Evolutionary conservation across 2,888 invertebrate species (phyloP), one percentile per base, ranked within the genome.

Genomic region (Stratiomys singularior): DNA sequence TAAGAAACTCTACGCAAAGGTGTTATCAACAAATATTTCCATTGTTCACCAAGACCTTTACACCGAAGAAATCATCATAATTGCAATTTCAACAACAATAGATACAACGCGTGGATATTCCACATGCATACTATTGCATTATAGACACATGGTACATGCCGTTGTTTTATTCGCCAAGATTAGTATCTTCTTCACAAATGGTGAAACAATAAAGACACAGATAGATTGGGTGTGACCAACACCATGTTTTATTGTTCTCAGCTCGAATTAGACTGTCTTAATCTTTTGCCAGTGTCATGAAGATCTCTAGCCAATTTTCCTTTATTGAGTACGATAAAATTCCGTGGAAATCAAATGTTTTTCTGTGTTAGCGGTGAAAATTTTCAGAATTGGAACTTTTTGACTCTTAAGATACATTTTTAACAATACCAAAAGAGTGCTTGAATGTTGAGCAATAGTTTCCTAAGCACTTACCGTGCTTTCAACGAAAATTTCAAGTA

Each of bases 131-230:
- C 15, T 52, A 18, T 52, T 52, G 52, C 52, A 52, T 15, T 4
- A 13, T 52, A 37, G 37, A 37, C 9, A 37, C 37, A 37, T 37
- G 37, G 15, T 52, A 52, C 52, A 9, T 5, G 4, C 15, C 52
- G 52, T 15, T 18, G 52, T 52, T 52, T 52, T 52, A 52, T 52
- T 4, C 52, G 18, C 15, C 15, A 23, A 71, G 71, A 72, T 72
- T 23, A 72, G 15, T n/a, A 72, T 52, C 71, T 72, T 72, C 37
- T 28, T 69, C 69, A n/a, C 27, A 25, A 69, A 52, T 27, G 71
- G 71, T 72, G 71, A 72, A 72, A 72, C 71, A 72, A 72, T 72
- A 72, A 72, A 72, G 71, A 56, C 71, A 56, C 30, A 72, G 71
- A n/a, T 72, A 52, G 15, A 56, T 9, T 47, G 27, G 37, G 37